These are phyloP conservation scores for Rhabdornis inornatus DNA, from an alignment of 2,113 vertebrate genomes.

Conservation along the genomic window DNA sequence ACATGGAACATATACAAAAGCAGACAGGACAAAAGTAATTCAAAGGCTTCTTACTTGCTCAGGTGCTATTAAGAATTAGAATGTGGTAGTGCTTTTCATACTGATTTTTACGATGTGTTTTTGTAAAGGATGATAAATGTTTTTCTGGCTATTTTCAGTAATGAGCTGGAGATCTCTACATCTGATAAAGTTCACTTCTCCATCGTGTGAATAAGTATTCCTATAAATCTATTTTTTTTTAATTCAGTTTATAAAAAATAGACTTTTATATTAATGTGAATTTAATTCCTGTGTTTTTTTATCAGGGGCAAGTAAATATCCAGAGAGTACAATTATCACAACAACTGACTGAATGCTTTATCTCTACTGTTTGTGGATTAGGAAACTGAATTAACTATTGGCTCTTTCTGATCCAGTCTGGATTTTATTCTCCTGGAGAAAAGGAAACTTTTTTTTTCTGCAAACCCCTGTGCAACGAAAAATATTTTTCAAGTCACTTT, in stretches of 20 bases:
- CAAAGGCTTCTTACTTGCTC: neutral
- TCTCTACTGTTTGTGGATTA: neutral
- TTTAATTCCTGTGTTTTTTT: neutral
- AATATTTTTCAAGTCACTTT: neutral
- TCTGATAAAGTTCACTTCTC: neutral
- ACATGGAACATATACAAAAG: neutral
- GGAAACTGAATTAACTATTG: neutral
- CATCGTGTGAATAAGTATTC: neutral
- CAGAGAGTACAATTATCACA: neutral
- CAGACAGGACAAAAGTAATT: neutral
- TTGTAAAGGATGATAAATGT: neutral
- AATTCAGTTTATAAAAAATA: neutral
- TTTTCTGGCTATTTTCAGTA: neutral
- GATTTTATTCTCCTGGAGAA: neutral
- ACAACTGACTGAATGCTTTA: neutral
- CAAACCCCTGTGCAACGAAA: neutral
- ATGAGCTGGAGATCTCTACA: neutral
- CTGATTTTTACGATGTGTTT: neutral
- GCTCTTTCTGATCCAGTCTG: neutral
- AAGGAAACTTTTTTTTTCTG: neutral
- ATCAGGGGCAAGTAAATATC: neutral
- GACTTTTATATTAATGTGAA: neutral
- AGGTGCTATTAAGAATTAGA: conserved; percentile 12
- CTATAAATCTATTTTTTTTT: neutral
- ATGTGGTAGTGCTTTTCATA: neutral